Base-by-base conservation (phyloP, 1,140 invertebrate species). In the Berghia stephanieae region DNA sequence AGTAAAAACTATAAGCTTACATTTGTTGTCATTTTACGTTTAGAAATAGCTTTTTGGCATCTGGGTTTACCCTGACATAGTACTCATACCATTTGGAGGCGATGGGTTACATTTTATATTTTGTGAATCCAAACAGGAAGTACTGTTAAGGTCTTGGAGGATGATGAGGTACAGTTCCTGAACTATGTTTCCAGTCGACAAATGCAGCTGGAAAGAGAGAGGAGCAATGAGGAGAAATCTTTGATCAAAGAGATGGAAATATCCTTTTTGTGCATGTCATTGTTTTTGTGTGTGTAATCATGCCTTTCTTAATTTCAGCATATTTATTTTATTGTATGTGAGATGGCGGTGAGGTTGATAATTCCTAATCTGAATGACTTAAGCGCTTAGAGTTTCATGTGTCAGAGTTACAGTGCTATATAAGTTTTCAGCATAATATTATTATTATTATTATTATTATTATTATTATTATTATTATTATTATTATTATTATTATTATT, bases 121-220 rank as follows among this genome's bases (percentile, higher is more conserved):
- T 34, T 52, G 16, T n/a, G n/a, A n/a, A n/a, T 68, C 6, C 42
- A 42, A 78, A 63, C 80, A 90, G 96, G 97, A 90, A 97, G 98
- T 90, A 94, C 97, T 92, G 96, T 98, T 77, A 94, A 95, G 89
- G 96, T 96, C 10, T 90, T 98, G 2, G 96, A 98, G 89, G 95
- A 97, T 87, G 97, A 98, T 90, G 97, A 98, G 91, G 94, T 96
- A 0, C 94, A 96, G 80, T 98, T 98, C 89, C 89, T 98, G 10
- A 95, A 98, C 83, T 91, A 95, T 63, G 95, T 98, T 21, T 82
- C 10, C 95, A 97, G 89, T 91, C 93, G 79, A 94, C 93, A 86
- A 60, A 60, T 82, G 40, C 79, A 86, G 72, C 79, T 87, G 18
- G 82, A 85, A 43, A 80, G 78, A 57, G 81, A 84, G 44, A 79